Evolutionary conservation across 37 sponge, comb jelly and placozoan species (phyloP).

Genomic region (Mnemiopsis leidyi): DNA sequence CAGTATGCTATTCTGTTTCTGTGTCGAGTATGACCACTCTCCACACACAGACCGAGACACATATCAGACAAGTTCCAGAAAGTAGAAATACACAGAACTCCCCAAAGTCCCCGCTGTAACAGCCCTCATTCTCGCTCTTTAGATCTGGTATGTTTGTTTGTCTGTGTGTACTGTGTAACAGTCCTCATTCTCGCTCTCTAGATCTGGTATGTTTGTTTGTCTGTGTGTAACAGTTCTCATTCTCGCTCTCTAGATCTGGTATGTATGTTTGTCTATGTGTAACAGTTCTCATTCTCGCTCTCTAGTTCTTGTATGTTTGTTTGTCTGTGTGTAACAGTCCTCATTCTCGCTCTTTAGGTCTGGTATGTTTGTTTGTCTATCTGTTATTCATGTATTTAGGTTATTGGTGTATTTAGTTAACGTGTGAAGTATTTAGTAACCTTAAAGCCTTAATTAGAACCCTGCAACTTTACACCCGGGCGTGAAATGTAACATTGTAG

Average conservation of each 20-base stretch:
- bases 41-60: slow-evolving; percentile 18
- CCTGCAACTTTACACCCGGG: too few species aligned
- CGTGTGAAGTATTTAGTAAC: too few species aligned
- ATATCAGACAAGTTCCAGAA: slow-evolving; percentile 55
- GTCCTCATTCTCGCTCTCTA: neutral
- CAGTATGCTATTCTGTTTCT: too few species aligned
- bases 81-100: slow-evolving; percentile 7
- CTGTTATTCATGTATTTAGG: too few species aligned
- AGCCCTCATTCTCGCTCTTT: neutral
- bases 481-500: too few species aligned
- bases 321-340: slow-evolving; percentile 1
- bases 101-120: neutral
- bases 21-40: neutral
- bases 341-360: neutral
- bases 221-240: neutral
- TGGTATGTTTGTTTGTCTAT: neutral
- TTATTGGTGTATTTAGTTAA: too few species aligned
- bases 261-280: too few species aligned
- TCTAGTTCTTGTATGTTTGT: too few species aligned
- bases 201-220: slow-evolving; percentile 12
- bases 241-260: neutral
- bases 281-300: too few species aligned
- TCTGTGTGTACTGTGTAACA: too few species aligned
- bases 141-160: slow-evolving; percentile 22
- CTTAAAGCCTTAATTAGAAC: too few species aligned